Evolutionary conservation across 2,797 vertebrate species (phyloP).

Genomic region (Poeciliopsis turneri): DNA sequence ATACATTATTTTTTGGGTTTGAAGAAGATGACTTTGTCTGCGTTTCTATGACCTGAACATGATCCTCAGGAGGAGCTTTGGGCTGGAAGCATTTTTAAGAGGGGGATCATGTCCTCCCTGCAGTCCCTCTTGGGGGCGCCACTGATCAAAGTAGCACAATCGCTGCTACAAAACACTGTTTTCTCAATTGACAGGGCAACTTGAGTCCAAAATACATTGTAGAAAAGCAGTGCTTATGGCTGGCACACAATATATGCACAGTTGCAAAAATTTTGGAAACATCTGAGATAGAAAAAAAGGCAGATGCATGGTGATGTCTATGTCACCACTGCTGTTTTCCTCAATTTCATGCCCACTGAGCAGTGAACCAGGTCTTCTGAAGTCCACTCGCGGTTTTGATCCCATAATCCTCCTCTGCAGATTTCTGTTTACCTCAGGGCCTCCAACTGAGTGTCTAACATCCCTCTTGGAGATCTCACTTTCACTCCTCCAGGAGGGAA

Average conservation of each 20-base stretch:
- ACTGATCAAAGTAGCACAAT: slow-evolving; percentile 21
- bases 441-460: slow-evolving; percentile 34
- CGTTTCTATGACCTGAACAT: too few relatives aligned
- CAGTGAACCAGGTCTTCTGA: slow-evolving; percentile 41
- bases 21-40: too few relatives aligned
- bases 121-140: too few relatives aligned
- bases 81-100: too few relatives aligned
- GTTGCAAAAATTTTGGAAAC: slow-evolving; percentile 10
- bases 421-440: slow-evolving; percentile 45
- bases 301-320: slow-evolving; percentile 33
- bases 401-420: slow-evolving; percentile 42
- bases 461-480: slow-evolving; percentile 35
- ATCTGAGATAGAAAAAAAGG: slow-evolving; percentile 12
- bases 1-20: too few relatives aligned
- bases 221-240: not conserved
- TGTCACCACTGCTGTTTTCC: slow-evolving; percentile 48
- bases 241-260: slow-evolving; percentile 25
- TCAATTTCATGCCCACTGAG: slow-evolving; percentile 58
- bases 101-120: too few relatives aligned
- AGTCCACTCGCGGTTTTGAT: slow-evolving; percentile 28
- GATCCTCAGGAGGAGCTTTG: too few relatives aligned
- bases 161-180: not conserved
- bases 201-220: slow-evolving; percentile 8
- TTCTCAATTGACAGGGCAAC: not conserved
- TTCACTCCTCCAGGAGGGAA: not conserved